A percentile compares a stretch with the other conserved stretches of the same genome.
phyloP scores from a whole-genome alignment of 2,113 vertebrate genomes.

The Ptilonorhynchus violaceus region DNA sequence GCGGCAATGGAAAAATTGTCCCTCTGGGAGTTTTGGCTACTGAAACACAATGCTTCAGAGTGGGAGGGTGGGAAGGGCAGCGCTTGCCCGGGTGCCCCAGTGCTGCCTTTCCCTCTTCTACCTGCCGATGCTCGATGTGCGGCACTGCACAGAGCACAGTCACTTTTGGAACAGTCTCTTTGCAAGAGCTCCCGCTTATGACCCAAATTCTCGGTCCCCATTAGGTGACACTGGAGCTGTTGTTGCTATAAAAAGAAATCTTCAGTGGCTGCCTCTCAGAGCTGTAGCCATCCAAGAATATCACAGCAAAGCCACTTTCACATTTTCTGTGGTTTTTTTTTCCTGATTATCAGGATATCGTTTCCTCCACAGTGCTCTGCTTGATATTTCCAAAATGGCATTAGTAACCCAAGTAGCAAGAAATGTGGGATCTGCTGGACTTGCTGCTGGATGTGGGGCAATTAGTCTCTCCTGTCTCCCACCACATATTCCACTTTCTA shows the following conservation, averaged over 20 bases:
- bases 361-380: neutral
- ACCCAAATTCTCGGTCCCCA: slow-evolving; percentile 2
- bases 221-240: neutral
- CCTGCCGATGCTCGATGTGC: rapidly evolving
- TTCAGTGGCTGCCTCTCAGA: neutral
- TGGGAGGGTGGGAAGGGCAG: neutral
- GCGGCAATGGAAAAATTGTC: neutral
- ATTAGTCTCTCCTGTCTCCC: neutral
- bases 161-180: neutral
- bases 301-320: neutral
- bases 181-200: neutral
- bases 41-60: rapidly evolving
- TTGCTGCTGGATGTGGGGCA: neutral
- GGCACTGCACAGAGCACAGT: neutral
- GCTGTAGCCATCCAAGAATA: neutral
- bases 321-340: neutral
- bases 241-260: slow-evolving; percentile 4
- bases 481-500: neutral
- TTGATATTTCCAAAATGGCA: neutral
- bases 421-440: neutral
- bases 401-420: neutral
- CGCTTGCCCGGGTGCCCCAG: rapidly evolving
- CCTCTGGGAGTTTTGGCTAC: neutral
- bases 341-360: neutral
- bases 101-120: neutral